Percentiles rank a stretch among this genome's conserved stretches.
Evolutionary conservation across 2,888 invertebrate species (phyloP).

Genomic region (Ennomos quercinarius): DNA sequence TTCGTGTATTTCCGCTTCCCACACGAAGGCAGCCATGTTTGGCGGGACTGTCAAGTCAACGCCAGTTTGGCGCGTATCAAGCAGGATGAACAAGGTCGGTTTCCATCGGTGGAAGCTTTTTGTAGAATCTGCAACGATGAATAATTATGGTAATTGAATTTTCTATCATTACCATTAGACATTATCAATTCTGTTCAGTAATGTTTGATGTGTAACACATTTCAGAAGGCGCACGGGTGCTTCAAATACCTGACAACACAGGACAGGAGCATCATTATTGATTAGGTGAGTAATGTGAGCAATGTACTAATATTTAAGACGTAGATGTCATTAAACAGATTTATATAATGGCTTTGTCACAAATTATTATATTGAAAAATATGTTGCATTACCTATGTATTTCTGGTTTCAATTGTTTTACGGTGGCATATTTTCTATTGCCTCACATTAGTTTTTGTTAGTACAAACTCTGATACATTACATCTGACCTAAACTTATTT

Average conservation of each 20-base stretch:
- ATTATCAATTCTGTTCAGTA: conserved; percentile 22
- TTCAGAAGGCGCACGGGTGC: conserved; percentile 52
- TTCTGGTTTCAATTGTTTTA: too few species aligned
- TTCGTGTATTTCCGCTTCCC: conserved; percentile 84
- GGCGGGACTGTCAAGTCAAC: conserved; percentile 82
- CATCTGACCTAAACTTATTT: conserved; percentile 10
- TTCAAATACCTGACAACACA: conserved; percentile 12
- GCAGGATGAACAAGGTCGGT: conserved; percentile 76
- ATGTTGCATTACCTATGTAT: too few species aligned
- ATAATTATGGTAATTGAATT: conserved; percentile 27
- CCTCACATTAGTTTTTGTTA: conserved; percentile 10
- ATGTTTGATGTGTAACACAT: conserved; percentile 47
- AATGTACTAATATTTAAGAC: not conserved
- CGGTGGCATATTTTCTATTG: conserved; percentile 5
- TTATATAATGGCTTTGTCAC: too few species aligned
- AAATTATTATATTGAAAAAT: too few species aligned
- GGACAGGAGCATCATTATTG: conserved; percentile 30
- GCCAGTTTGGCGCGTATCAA: conserved; percentile 82
- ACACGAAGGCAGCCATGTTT: conserved; percentile 84
- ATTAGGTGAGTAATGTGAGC: conserved; percentile 36
- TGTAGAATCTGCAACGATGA: conserved; percentile 46
- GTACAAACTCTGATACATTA: conserved; percentile 13
- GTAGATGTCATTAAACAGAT: too few species aligned
- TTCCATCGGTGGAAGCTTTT: conserved; percentile 61
- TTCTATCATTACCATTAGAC: conserved; percentile 10